Base-by-base conservation (phyloP, 2,113 vertebrate species). In the Brachypteracias leptosomus region DNA sequence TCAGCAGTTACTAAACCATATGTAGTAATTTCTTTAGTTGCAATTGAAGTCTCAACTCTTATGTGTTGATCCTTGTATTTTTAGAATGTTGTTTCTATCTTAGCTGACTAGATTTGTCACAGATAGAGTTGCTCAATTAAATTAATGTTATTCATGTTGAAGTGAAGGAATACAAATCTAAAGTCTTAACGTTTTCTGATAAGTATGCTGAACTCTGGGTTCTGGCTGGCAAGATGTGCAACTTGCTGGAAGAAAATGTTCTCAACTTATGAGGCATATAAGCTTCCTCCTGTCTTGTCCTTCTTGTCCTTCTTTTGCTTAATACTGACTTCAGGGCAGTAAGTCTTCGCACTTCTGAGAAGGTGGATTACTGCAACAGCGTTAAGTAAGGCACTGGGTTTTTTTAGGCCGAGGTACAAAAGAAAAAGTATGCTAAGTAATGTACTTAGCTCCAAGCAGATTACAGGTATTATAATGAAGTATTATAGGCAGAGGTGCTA, bases 231-330 rank as follows among this genome's bases (percentile, higher is more conserved):
- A 78, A 57, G 92, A 85, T 67, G 29, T 65, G 38, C 33, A 76
- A 2, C 38, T 82, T 82, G 7, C 52, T 82, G 49, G 81, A 94
- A 93, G 78, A 91, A 89, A 94, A 82, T 82, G 49, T 91, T 91
- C 81, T 82, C 81, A 93, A 75, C 24, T 94, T 95, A 31, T 5
- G 40, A 87, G 49, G 38, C 59, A 7, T 35, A 35, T 88, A 67
- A 96, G 72, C 70, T 82, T 78, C 16, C 26, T 89, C 5, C 42
- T 19, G 8, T 62, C 46, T 84, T 46, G 40, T 49, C 31, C 15
- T 66, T 15, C 33, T 66, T 15, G 29, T 8, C 29, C 3, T 0
- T 1, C 4, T 36, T 73, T 77, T 84, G n/a, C 31, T n/a, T 71
- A 33, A 35, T 67, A 36, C 16, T 68, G 70, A 63, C 62, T 87